Evolutionary conservation across 1,140 invertebrate species (phyloP).

Genomic region (Ctenoplectra terminalis): DNA sequence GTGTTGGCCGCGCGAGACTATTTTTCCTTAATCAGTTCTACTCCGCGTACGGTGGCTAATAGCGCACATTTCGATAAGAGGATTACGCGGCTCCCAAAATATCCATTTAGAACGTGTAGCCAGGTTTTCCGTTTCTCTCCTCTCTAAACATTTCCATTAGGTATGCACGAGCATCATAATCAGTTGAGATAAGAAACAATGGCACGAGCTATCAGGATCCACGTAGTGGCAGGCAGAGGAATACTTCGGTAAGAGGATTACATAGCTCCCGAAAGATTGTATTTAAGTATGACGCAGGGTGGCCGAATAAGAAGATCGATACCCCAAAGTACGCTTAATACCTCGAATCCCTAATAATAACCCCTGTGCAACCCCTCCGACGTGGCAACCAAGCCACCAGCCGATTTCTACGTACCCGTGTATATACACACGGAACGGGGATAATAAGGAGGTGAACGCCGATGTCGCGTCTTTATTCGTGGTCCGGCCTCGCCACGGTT

Average conservation of each 20-base stretch:
- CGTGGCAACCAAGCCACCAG: neutral
- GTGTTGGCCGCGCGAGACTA: no score
- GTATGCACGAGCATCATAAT: conserved; percentile 46
- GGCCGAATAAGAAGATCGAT: conserved; percentile 66
- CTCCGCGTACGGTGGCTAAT: conserved; percentile 29
- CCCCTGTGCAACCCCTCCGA: conserved; percentile 20
- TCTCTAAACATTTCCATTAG: neutral
- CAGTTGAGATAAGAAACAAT: conserved; percentile 59
- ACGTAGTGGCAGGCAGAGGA: conserved; percentile 20
- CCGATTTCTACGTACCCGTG: neutral
- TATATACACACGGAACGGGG: conserved; percentile 7
- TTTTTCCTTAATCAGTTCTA: no score
- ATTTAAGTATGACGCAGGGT: conserved; percentile 63
- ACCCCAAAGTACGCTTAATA: conserved; percentile 59
- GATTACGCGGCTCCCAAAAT: conserved; percentile 47
- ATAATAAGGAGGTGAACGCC: conserved; percentile 67
- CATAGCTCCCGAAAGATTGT: conserved; percentile 59
- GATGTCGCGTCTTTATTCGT: conserved; percentile 71
- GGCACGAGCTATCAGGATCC: conserved; percentile 38
- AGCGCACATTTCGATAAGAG: conserved; percentile 37
- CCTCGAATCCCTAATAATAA: conserved; percentile 67
- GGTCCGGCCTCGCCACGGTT: conserved; percentile 51
- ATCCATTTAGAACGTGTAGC: conserved; percentile 24
- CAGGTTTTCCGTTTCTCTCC: neutral
- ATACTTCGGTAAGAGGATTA: conserved; percentile 66